These are phyloP conservation scores for Spizella passerina DNA, from an alignment of 2,797 vertebrate species.

Conservation along the genomic window DNA sequence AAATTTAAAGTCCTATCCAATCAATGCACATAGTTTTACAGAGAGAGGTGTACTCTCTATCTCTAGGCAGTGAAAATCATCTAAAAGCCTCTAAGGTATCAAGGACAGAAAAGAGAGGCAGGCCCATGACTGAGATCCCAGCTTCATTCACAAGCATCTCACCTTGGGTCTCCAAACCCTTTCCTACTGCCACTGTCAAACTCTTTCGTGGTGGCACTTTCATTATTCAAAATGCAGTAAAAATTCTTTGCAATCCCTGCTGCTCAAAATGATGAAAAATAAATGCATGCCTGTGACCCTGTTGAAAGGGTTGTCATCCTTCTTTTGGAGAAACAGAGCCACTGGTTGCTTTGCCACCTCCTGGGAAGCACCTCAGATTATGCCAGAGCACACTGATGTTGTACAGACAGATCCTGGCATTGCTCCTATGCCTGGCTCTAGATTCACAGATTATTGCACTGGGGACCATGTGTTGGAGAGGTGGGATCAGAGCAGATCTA, in stretches of 20 bases:
- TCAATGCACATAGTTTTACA: not conserved
- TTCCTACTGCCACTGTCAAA: not conserved
- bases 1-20: not conserved
- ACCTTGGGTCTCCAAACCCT: not conserved
- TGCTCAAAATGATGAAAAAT: not conserved
- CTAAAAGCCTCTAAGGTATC: not conserved
- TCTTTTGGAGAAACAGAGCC: not conserved
- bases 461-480: not conserved
- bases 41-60: not conserved
- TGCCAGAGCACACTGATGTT: not conserved
- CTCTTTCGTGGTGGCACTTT: not conserved
- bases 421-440: not conserved
- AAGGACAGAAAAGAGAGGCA: not conserved
- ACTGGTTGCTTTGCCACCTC: not conserved
- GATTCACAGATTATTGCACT: not conserved
- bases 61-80: not conserved
- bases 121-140: not conserved
- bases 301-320: not conserved
- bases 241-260: not conserved
- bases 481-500: not conserved
- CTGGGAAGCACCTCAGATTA: not conserved
- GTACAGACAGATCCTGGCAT: not conserved
- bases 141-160: not conserved
- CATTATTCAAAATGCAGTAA: not conserved
- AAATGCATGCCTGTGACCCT: not conserved